Evolutionary conservation across 2,797 vertebrate species (phyloP), one percentile per base, ranked within the genome.

Genomic region (Cichlasoma orientale): DNA sequence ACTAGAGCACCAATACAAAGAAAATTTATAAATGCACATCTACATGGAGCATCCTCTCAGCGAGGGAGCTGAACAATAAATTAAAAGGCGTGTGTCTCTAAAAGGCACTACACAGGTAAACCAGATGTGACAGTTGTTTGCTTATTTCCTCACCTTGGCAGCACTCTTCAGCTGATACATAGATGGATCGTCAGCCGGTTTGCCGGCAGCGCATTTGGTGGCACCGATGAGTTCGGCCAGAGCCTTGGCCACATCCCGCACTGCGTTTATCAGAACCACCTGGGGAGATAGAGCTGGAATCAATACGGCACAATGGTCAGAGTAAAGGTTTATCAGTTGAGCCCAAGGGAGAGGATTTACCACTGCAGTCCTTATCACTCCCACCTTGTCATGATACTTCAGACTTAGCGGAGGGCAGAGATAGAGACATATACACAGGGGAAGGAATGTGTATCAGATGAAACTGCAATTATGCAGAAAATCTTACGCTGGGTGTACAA

Each of bases 101-200:
- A 84, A 78, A 86, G 86, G 81, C 69, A 80, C 78, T 66, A 75
- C 31, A 44, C 55, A 70, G 63, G 16, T 82, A 29, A 80, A 80
- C 68, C 6, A 75, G 68, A 81, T 50, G 56, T 74, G 56, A 71
- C n/a, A 77, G 61, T 29, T 63, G 55, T 80, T 44, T 78, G 56
- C 52, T 11, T 19, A 4, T 68, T 57, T 29, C 21, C 78, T 66
- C 94, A 99, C 98, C 97, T 99, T 99, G 86, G 98, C 98, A 1
- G 98, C 98, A 7, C 98, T 97, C 93, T 99, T 99, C 86, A 99
- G 96, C 92, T 99, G 98, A 91, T 99, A 99, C 98, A 99, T 99
- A 75, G 98, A 99, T 0, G 98, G 97, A 91, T 99, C 98, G 14
- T 99, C 98, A 0, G 98, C 97, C 0, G 97, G 94, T 84, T 99